A percentile compares a stretch with the other conserved stretches of the same genome.
Conservation (phyloP, 2,797 vertebrate species). For the Micromesistius poutassou region DNA sequence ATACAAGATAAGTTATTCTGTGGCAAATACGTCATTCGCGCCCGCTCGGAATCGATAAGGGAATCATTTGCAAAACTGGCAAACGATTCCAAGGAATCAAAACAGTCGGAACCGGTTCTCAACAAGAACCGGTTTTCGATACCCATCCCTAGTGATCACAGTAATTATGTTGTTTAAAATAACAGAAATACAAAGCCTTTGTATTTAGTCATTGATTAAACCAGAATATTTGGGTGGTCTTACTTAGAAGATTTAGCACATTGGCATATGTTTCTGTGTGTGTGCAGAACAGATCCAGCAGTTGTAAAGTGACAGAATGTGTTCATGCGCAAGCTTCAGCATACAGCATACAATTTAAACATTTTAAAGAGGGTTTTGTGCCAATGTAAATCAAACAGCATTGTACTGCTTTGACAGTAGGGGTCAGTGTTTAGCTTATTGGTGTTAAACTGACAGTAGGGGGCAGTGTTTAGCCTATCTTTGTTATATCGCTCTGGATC, state of each 20-base stretch:
- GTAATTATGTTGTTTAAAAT: neutral
- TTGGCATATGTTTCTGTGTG: neutral
- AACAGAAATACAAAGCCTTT: no score
- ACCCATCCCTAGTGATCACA: no score
- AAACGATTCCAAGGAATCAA: no score
- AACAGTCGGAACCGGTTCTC: no score
- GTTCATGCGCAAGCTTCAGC: no score
- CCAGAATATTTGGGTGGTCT: neutral
- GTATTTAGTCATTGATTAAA: no score
- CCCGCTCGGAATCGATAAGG: no score
- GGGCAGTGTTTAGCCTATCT: slow-evolving; percentile 58
- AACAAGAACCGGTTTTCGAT: no score
- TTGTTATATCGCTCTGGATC: neutral
- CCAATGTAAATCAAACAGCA: neutral
- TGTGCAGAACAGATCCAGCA: neutral
- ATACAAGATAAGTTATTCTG: no score
- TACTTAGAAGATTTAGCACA: neutral
- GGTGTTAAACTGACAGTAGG: slow-evolving; percentile 37
- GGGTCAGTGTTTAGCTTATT: slow-evolving; percentile 59
- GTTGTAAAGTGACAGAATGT: neutral
- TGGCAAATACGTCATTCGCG: no score
- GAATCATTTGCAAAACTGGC: no score
- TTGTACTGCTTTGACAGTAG: slow-evolving; percentile 40
- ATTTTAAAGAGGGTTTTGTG: neutral
- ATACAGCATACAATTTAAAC: no score